Percentiles rank a stretch among this genome's conserved stretches.
Evolutionary conservation across 2,113 vertebrate genomes (phyloP).

Genomic region (Polypterus senegalus): DNA sequence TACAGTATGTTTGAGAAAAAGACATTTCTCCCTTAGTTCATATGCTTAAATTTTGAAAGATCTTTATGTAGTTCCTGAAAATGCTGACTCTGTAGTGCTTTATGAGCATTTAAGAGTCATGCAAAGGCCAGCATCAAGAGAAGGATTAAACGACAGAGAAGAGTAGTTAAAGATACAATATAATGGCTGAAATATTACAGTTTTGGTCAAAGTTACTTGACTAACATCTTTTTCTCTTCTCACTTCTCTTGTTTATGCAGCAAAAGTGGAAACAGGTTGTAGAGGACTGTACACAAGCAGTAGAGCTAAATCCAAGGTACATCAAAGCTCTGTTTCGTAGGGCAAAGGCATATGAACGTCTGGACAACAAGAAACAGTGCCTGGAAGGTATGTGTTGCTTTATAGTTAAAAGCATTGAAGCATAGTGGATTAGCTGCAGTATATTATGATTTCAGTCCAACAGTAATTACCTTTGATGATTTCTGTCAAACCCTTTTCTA

Average conservation of each 20-base stretch:
- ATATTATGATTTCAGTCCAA: neutral
- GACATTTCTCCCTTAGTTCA: too few relatives aligned
- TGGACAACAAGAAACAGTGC: conserved; percentile 94
- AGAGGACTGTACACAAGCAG: conserved; percentile 82
- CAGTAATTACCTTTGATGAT: too few relatives aligned
- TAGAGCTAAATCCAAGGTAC: conserved; percentile 89
- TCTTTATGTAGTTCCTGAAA: too few relatives aligned
- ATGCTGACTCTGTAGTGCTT: too few relatives aligned
- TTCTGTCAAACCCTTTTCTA: too few relatives aligned
- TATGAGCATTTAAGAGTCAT: too few relatives aligned
- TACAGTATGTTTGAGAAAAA: too few relatives aligned
- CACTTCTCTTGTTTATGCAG: conserved; percentile 37
- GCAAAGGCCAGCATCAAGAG: too few relatives aligned
- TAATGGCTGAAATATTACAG: neutral
- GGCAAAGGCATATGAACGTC: conserved; percentile 86
- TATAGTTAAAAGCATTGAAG: neutral
- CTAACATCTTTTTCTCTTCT: neutral
- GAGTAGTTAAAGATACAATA: neutral
- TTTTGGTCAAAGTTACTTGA: neutral
- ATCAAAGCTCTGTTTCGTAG: conserved; percentile 94
- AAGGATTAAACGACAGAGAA: too few relatives aligned
- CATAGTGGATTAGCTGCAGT: neutral
- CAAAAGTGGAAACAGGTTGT: conserved; percentile 91
- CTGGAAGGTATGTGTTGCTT: conserved; percentile 65
- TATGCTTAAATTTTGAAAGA: too few relatives aligned